Base-by-base conservation (phyloP, 2,113 vertebrate genomes). In the Nannospalax galili region DNA sequence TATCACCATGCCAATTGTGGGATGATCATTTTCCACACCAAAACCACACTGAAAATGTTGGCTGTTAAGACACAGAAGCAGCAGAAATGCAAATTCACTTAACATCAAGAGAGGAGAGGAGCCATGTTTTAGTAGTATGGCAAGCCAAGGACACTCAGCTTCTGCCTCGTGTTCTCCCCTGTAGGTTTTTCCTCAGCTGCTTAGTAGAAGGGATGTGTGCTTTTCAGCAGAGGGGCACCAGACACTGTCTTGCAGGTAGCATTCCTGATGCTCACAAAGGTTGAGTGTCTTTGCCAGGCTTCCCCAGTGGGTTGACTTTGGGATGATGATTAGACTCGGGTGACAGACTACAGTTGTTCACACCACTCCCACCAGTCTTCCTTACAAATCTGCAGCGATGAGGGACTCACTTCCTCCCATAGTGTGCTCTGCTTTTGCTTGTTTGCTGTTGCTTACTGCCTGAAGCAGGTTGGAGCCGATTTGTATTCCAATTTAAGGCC, bases 401-500 rank as follows among this genome's bases (percentile, higher is more conserved):
- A 28, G 48, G n/a, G 45, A 37, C 70, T 65, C 0, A 0, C 37
- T 35, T 84, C 60, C 69, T 65, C 32, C 40, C 9, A 0, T n/a
- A 17, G 64, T 20, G 69, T 84, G 96, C 97, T 95, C 93, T 96
- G 93, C 78, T 96, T 94, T 92, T 96, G 96, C 94, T 95, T 96
- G 12, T 26, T 88, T 89, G 88, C 93, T 88, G 82, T 86, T 97
- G 97, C 94, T 98, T 91, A 90, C 94, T 70, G 91, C 93, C 96
- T 92, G 92, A 95, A 95, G 97, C 45, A 94, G 97, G 96, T 90
- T 95, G n/a, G 26, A 64, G 22, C 93, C 96, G 96, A 84, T 96
- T 92, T 96, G 84, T 91, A 96, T 94, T 91, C 97, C 96, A 62
- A 97, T 45, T 65, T 96, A 97, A 96, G 97, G 96, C 97, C 96